These are phyloP conservation scores for Bombyx huttoni DNA, from an alignment of 2,888 invertebrate species.

Conservation along the genomic window DNA sequence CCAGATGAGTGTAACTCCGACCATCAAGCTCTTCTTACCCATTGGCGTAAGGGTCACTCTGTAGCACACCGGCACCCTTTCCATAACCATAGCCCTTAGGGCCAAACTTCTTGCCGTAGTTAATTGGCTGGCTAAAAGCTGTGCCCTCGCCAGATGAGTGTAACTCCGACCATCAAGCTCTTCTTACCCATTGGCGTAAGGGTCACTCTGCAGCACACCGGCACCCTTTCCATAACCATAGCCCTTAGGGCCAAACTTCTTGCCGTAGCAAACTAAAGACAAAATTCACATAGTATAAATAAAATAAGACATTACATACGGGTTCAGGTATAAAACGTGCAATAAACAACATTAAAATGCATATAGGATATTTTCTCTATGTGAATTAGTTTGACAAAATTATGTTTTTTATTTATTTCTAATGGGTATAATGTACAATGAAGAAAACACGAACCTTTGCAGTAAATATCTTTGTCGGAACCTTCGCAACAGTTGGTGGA, in stretches of 20 bases:
- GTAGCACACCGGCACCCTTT: slow-evolving; percentile 94
- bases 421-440: slow-evolving; percentile 4
- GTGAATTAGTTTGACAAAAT: background rate
- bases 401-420: slow-evolving; percentile 1
- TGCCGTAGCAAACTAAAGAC: slow-evolving; percentile 91
- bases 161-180: slow-evolving; percentile 34
- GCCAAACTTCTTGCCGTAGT: slow-evolving; percentile 97
- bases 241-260: slow-evolving; percentile 97
- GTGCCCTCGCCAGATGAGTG: slow-evolving; percentile 56
- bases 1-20: slow-evolving; percentile 42
- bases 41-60: slow-evolving; percentile 89
- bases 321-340: slow-evolving; percentile 13
- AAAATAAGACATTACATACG: slow-evolving; percentile 8
- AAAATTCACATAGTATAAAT: slow-evolving; percentile 34
- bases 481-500: slow-evolving; percentile 94
- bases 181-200: slow-evolving; percentile 85
- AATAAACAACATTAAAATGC: slow-evolving; percentile 5
- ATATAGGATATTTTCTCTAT: background rate
- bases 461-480: slow-evolving; percentile 96
- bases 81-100: slow-evolving; percentile 98
- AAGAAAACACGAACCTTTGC: slow-evolving; percentile 83
- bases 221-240: slow-evolving; percentile 98
- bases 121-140: slow-evolving; percentile 32
- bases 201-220: slow-evolving; percentile 92
- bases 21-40: slow-evolving; percentile 75